Evolutionary conservation across 2,888 invertebrate species (phyloP).

Genomic region (Drosophila anceps): DNA sequence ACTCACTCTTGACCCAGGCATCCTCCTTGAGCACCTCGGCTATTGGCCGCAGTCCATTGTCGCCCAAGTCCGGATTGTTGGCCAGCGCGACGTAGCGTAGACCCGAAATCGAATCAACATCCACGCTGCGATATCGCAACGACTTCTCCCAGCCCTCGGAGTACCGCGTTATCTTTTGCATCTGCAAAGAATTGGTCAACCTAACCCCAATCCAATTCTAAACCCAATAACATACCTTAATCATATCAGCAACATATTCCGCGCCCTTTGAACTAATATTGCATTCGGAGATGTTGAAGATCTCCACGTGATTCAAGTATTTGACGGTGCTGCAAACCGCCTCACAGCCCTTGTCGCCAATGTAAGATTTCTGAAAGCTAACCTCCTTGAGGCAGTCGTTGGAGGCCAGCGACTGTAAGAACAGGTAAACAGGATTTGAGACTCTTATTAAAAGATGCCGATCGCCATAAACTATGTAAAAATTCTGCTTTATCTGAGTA

Average conservation of each 20-base stretch:
- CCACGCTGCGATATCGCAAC: conserved; percentile 90
- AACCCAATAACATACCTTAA: conserved; percentile 86
- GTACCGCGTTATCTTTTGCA: conserved; percentile 90
- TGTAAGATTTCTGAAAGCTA: conserved; percentile 89
- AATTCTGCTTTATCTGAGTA: no score
- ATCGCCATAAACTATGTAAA: no score
- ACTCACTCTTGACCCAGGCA: conserved; percentile 90
- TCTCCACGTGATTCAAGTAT: conserved; percentile 89
- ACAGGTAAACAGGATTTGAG: not conserved
- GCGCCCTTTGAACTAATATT: conserved; percentile 89
- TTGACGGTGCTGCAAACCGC: conserved; percentile 89
- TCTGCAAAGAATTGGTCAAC: conserved; percentile 81
- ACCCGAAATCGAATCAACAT: conserved; percentile 90
- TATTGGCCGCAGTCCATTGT: conserved; percentile 88
- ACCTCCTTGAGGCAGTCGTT: conserved; percentile 89
- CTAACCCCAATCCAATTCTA: not conserved
- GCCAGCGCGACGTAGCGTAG: conserved; percentile 90
- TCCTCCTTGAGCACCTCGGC: conserved; percentile 91
- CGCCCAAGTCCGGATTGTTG: conserved; percentile 89
- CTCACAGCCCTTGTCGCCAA: conserved; percentile 91
- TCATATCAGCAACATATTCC: conserved; percentile 88
- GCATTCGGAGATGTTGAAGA: conserved; percentile 90
- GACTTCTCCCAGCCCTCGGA: conserved; percentile 94
- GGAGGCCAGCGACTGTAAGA: conserved; percentile 86
- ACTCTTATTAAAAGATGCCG: not conserved